These are phyloP conservation scores for Hofmannophila pseudospretella DNA, from an alignment of 2,888 invertebrate species.

Conservation along the genomic window DNA sequence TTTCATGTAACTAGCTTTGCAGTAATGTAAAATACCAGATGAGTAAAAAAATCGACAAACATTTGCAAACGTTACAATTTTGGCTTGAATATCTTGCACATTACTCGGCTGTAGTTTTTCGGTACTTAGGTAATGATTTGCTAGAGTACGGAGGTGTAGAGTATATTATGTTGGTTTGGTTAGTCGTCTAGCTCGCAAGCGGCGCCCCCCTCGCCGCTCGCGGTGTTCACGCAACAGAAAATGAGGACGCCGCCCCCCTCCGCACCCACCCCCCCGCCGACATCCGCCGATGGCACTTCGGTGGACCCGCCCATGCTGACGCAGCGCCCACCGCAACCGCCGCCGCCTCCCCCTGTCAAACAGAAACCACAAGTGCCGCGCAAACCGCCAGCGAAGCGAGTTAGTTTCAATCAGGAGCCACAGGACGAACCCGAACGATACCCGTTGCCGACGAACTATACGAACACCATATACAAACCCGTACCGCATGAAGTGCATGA, in stretches of 20 bases:
- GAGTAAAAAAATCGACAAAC: slow-evolving; percentile 12
- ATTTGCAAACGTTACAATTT: not conserved
- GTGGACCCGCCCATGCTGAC: slow-evolving; percentile 35
- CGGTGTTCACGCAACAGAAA: slow-evolving; percentile 57
- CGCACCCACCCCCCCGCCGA: slow-evolving; percentile 22
- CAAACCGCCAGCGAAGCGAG: slow-evolving; percentile 70
- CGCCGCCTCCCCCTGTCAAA: slow-evolving; percentile 52
- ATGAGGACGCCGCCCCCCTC: slow-evolving; percentile 37
- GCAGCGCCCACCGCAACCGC: slow-evolving; percentile 36
- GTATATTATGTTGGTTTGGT: slow-evolving; percentile 57
- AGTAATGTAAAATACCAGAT: slow-evolving; percentile 24
- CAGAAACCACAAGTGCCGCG: slow-evolving; percentile 69
- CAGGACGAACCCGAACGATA: slow-evolving; percentile 39
- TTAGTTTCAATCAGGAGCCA: slow-evolving; percentile 67
- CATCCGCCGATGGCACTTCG: slow-evolving; percentile 29
- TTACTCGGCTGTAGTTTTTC: slow-evolving; percentile 37
- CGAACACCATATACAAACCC: slow-evolving; percentile 32
- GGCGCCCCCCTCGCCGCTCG: slow-evolving; percentile 58
- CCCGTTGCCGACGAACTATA: slow-evolving; percentile 35
- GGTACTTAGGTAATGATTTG: slow-evolving; percentile 36
- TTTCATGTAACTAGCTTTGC: slow-evolving; percentile 68
- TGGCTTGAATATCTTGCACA: slow-evolving; percentile 28
- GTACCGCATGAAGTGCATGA: slow-evolving; percentile 55
- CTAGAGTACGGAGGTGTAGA: slow-evolving; percentile 36
- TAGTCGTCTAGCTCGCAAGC: slow-evolving; percentile 64